Evolutionary conservation across 2,113 vertebrate genomes (phyloP).

Genomic region (Isichthys henryi): DNA sequence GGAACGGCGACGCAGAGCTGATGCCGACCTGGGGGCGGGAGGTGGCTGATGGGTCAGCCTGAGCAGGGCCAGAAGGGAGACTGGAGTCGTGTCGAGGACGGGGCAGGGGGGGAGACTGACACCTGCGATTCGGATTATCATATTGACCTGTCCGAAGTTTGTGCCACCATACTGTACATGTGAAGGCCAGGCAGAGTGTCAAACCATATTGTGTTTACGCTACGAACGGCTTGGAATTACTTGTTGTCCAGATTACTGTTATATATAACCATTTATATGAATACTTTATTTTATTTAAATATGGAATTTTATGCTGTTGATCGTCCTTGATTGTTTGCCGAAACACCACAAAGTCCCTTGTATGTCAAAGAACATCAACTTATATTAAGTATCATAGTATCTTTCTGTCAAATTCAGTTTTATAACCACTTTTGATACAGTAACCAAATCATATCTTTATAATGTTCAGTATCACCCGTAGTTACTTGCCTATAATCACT

Average conservation of each 20-base stretch:
- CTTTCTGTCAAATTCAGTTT: background rate
- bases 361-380: background rate
- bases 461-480: background rate
- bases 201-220: constrained; percentile 15
- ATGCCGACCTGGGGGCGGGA: constrained; percentile 33
- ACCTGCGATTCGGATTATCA: constrained; percentile 29
- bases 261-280: background rate
- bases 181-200: constrained; percentile 34
- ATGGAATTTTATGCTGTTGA: background rate
- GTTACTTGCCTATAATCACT: background rate
- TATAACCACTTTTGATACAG: background rate
- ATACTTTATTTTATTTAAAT: background rate
- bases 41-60: constrained; percentile 52
- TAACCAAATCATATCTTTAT: background rate
- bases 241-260: background rate
- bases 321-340: background rate
- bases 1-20: constrained; percentile 40
- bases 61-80: constrained; percentile 51
- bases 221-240: background rate
- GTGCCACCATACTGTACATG: background rate
- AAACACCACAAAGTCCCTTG: background rate
- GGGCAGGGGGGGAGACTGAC: constrained; percentile 9
- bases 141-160: constrained; percentile 47
- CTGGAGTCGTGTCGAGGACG: constrained; percentile 32
- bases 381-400: constrained; percentile 8